A percentile compares a stretch with the other conserved stretches of the same genome.
phyloP scores from a whole-genome alignment of 2,797 vertebrate species.

The Tarsius wallacei region DNA sequence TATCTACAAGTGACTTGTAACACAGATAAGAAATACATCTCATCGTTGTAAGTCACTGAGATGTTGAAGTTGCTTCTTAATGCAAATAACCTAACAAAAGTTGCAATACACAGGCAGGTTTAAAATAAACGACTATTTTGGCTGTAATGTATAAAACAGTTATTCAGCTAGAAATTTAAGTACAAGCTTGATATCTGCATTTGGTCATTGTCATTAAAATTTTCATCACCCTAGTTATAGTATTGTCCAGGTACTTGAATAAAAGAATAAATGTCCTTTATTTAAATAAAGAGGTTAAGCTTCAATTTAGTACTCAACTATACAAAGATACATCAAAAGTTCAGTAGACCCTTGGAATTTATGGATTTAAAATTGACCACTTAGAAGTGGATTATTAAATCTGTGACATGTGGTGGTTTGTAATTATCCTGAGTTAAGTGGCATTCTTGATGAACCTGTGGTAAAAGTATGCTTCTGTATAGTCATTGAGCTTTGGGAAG shows the following conservation, averaged over 20 bases:
- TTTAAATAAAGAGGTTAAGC: conserved; percentile 18
- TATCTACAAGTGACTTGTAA: not conserved
- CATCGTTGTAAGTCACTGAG: not conserved
- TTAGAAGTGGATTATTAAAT: not conserved
- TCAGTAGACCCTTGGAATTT: not conserved
- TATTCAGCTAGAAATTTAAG: conserved; percentile 36
- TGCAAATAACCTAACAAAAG: not conserved
- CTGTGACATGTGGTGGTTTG: not conserved
- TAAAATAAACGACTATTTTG: conserved; percentile 41
- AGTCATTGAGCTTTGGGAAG: not conserved
- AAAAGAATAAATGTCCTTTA: not conserved
- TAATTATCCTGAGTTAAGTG: conserved; percentile 4
- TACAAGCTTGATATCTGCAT: not conserved
- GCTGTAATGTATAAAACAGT: not conserved
- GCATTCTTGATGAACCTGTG: not conserved
- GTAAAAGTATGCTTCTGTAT: not conserved
- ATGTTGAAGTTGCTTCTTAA: not conserved
- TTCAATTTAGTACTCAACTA: conserved; percentile 31
- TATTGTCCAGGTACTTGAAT: conserved; percentile 8
- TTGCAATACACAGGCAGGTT: not conserved
- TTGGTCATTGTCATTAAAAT: conserved; percentile 16
- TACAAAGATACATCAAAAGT: conserved; percentile 4
- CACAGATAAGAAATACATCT: not conserved
- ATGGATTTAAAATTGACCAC: conserved; percentile 52
- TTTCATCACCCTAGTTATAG: conserved; percentile 17